These are phyloP conservation scores for Melospiza georgiana DNA, from an alignment of 2,113 vertebrate species.

Conservation along the genomic window DNA sequence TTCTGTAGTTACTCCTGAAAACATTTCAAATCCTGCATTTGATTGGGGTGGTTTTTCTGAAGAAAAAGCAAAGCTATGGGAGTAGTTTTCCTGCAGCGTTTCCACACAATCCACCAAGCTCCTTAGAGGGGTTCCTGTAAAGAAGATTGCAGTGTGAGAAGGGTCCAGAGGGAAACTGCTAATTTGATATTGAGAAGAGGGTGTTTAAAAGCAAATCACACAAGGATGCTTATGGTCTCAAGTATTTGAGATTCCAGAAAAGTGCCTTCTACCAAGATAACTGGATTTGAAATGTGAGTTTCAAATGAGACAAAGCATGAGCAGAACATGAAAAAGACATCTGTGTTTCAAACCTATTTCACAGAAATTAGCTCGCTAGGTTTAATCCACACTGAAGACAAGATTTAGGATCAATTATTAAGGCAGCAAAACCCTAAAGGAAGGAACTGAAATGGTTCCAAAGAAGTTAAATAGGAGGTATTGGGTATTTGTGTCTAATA, in stretches of 20 bases:
- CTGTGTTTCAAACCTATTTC: background rate
- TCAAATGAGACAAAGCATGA: background rate
- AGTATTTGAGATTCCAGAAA: background rate
- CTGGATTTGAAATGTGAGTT: background rate
- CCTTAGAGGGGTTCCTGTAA: background rate
- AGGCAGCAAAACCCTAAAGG: background rate
- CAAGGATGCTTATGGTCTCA: fast-evolving
- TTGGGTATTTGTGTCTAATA: background rate
- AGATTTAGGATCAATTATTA: background rate
- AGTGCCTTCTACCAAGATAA: background rate
- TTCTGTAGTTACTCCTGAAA: background rate
- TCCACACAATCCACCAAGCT: background rate
- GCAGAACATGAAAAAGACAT: background rate
- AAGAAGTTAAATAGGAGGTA: background rate
- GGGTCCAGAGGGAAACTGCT: background rate
- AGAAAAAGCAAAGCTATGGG: background rate
- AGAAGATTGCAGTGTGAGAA: background rate
- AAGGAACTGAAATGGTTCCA: background rate
- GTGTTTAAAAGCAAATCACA: background rate
- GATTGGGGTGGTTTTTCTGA: background rate
- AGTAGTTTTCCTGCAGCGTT: fast-evolving
- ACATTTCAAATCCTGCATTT: background rate
- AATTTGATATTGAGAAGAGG: background rate
- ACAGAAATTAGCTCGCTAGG: background rate
- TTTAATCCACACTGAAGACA: background rate